Evolutionary conservation across 2,888 invertebrate genomes (phyloP), one percentile per base, ranked within the genome.

Genomic region (Megalurothrips usitatus): DNA sequence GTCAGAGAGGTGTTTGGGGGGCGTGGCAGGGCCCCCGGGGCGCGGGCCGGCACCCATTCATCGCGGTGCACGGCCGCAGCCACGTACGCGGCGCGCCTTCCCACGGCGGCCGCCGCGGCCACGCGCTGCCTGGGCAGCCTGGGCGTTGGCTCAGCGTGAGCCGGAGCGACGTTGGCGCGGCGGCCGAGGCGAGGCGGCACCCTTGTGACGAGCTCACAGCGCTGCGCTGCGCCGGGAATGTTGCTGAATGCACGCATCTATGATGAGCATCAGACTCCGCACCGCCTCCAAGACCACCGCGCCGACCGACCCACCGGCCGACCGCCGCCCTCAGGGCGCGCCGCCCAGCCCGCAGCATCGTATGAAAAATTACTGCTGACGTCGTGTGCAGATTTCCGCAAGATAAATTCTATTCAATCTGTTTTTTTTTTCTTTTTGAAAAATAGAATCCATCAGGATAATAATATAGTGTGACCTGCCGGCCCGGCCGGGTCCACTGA

Each of bases 1-100:
- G 68, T 68, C 68, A 68, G 68, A 68, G 68, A 68, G 68, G 68
- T 68, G 68, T 68, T 68, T 68, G 68, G 68, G 68, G 68, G 68
- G 68, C 68, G 68, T 68, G 68, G 68, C 68, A 23, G 68, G 68
- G 68, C 23, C 6, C 23, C 68, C 68, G 23, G 23, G 68, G 23
- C 68, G 68, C 2, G 68, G 68, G 23, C n/a, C 68, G 23, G 23
- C 68, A 23, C 23, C 68, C 68, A 68, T 68, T 68, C 68, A 68
- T 68, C 68, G 68, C 68, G 6, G 26, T 68, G 68, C 68, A 68
- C 68, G 23, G 23, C 23, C 68, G 23, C n/a, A 2, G 68, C 68
- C 68, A 23, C 68, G 68, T 23, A 68, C 9, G n/a, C 68, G 68
- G 68, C 68, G 6, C 23, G 23, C 23, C n/a, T n/a, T 19, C 23